Evolutionary conservation across 2,113 vertebrate species (phyloP), one percentile per base, ranked within the genome.

Genomic region (Triplophysa tibetana): DNA sequence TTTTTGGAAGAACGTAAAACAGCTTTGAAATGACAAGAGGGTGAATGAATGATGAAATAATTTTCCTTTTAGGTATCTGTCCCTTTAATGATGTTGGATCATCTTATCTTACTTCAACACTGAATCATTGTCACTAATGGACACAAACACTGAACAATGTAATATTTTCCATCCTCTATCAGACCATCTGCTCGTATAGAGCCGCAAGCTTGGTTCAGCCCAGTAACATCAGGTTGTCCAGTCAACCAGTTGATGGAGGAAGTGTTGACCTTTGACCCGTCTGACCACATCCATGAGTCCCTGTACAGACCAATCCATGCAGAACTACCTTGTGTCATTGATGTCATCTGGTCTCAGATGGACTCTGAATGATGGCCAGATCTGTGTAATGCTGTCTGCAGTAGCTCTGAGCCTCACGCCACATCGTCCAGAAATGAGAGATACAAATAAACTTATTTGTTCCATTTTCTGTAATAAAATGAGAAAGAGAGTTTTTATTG

Each of bases 241-340:
- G 41, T 2, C 3, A 4, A 1, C 81, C 76, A 78, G 2, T 10
- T 48, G 29, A 73, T 38, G 11, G 0, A 6, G n/a, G 41, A 45
- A 0, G 12, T 14, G 19, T 69, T 61, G 24, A 33, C 62, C 2
- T 38, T 65, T 9, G 60, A 43, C 3, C 45, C 8, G 17, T 82
- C 67, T 29, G 76, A 73, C 81, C 81, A 82, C 24, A 67, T 82
- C 81, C 81, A 82, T 1, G 19, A 33, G 14, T 73, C 62, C 67
- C 81, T 67, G 26, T n/a, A 73, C 19, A 78, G 50, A 24, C 81
- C 81, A 1, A 82, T 50, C 81, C 81, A 82, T 12, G 19, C 3
- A 2, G 2, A 19, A 0, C 0, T 2, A 33, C 3, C 0, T 7
- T 4, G n/a, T 19, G 2, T 1, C 2, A 58, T 10, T 24, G 10